Evolutionary conservation across 2,797 vertebrate species (phyloP).

Genomic region (Zalophus californianus): DNA sequence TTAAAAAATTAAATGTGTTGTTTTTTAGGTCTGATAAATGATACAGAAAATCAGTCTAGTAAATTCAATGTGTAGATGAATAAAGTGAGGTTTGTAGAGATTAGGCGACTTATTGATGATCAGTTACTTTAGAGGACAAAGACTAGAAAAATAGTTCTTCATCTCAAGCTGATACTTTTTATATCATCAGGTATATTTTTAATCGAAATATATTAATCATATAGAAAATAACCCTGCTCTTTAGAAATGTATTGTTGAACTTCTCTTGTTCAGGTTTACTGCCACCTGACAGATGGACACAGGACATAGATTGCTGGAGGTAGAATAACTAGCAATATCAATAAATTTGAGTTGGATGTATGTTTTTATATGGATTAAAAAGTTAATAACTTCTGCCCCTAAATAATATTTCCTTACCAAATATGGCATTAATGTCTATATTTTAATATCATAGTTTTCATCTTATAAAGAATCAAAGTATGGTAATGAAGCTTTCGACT

Average conservation of each 20-base stretch:
- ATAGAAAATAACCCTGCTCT: background rate
- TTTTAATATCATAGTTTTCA: background rate
- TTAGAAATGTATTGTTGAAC: background rate
- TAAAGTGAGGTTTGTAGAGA: background rate
- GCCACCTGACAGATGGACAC: background rate
- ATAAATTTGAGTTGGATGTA: background rate
- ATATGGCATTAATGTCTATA: background rate
- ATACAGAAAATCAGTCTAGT: background rate
- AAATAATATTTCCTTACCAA: background rate
- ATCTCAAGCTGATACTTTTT: background rate
- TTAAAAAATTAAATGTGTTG: slow-evolving; percentile 25
- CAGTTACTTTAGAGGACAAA: background rate
- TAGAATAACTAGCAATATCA: background rate
- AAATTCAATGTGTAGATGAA: background rate
- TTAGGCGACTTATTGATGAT: background rate
- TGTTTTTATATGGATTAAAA: background rate
- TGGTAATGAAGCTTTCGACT: background rate
- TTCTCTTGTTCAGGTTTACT: background rate
- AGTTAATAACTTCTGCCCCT: background rate
- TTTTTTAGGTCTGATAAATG: background rate
- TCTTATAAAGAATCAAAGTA: background rate
- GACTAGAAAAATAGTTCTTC: background rate
- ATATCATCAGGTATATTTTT: background rate
- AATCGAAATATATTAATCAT: background rate
- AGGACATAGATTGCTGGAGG: background rate